Percentiles rank a stretch among this genome's conserved stretches.
phyloP scores from a whole-genome alignment of 2,797 vertebrate species.

The Urosaurus nigricauda region DNA sequence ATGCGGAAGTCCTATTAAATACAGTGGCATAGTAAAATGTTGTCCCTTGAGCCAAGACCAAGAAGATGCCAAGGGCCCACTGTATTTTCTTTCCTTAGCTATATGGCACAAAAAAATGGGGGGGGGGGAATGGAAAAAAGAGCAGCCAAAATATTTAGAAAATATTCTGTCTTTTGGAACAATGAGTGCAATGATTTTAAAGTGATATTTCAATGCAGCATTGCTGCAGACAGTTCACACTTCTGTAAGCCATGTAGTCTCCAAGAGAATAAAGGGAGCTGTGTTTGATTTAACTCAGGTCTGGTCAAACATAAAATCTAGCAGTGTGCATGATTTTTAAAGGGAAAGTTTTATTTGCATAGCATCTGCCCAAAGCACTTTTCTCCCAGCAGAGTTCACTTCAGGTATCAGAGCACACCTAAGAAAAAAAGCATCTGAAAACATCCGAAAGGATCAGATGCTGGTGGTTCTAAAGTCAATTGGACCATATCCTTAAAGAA shows the following conservation, averaged over 20 bases:
- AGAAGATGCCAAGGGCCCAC: too few species aligned
- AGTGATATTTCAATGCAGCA: background rate
- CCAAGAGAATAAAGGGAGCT: background rate
- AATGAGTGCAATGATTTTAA: background rate
- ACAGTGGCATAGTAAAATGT: too few species aligned
- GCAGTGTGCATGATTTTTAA: background rate
- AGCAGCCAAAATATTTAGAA: too few species aligned
- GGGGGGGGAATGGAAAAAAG: too few species aligned
- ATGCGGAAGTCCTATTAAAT: too few species aligned
- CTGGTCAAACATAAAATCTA: background rate
- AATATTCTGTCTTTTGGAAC: background rate
- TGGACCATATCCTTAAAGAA: too few species aligned
- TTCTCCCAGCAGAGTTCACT: background rate
- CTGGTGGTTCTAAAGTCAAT: too few species aligned
- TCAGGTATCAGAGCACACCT: background rate
- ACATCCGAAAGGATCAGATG: too few species aligned
- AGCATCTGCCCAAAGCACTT: background rate
- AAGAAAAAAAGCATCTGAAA: background rate
- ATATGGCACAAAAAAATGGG: background rate
- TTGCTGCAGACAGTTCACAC: background rate
- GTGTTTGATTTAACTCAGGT: background rate
- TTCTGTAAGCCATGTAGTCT: background rate
- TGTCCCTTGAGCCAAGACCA: too few species aligned
- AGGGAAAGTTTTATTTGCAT: background rate
- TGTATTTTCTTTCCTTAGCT: background rate